These are phyloP conservation scores for Harpalus rufipes DNA, from an alignment of 2,888 invertebrate species.

Conservation along the genomic window DNA sequence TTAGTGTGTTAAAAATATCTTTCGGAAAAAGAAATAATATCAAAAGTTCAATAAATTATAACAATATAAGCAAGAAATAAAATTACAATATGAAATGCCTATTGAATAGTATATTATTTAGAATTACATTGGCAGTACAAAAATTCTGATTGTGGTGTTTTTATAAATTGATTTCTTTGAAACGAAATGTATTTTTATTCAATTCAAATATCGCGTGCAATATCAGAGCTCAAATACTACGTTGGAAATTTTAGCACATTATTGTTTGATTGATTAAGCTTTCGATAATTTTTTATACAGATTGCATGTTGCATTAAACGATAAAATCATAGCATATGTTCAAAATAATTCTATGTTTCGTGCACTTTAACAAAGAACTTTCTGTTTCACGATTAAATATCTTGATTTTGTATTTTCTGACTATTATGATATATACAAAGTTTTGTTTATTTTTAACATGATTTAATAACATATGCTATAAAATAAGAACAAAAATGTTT, in stretches of 20 bases:
- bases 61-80: not conserved
- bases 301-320: slow-evolving; percentile 49
- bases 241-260: slow-evolving; percentile 43
- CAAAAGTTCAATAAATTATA: not conserved
- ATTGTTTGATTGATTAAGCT: slow-evolving; percentile 48
- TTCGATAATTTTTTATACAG: slow-evolving; percentile 40
- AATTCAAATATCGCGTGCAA: slow-evolving; percentile 46
- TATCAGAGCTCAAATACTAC: slow-evolving; percentile 5
- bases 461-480: no score
- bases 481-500: no score
- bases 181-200: slow-evolving; percentile 16
- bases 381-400: slow-evolving; percentile 17
- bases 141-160: not conserved
- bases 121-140: not conserved
- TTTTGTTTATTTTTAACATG: no score
- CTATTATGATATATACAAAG: slow-evolving; percentile 33
- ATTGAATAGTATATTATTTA: not conserved
- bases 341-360: slow-evolving; percentile 14
- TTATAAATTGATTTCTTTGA: slow-evolving; percentile 4
- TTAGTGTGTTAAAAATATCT: not conserved
- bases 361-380: slow-evolving; percentile 9
- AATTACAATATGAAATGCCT: not conserved
- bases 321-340: slow-evolving; percentile 45
- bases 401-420: slow-evolving; percentile 18
- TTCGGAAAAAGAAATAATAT: not conserved